These are phyloP conservation scores for Trichopria drosophilae DNA, from an alignment of 2,888 invertebrate species.

Conservation along the genomic window DNA sequence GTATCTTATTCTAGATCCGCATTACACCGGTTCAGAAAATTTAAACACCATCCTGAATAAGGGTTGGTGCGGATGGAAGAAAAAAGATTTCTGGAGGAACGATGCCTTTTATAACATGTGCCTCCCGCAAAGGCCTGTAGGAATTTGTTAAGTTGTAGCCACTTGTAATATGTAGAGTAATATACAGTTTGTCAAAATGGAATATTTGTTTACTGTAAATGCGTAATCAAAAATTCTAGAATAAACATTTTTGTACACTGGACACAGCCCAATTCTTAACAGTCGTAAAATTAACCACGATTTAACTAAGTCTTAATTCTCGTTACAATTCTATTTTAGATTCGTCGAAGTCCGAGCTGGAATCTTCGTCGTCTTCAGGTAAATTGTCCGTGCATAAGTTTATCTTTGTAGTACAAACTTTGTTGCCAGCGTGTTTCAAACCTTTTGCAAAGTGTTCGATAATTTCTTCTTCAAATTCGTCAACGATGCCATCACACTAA, in stretches of 20 bases:
- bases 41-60: constrained; percentile 72
- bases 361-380: too few species aligned
- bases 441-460: constrained; percentile 64
- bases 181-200: too few species aligned
- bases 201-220: too few species aligned
- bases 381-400: neutral
- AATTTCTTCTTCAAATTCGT: constrained; percentile 72
- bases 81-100: constrained; percentile 90
- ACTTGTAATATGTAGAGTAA: too few species aligned
- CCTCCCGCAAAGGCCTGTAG: constrained; percentile 82
- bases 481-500: constrained; percentile 74
- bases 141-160: too few species aligned
- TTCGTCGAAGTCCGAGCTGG: too few species aligned
- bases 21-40: constrained; percentile 91
- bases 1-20: constrained; percentile 97
- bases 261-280: too few species aligned
- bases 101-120: constrained; percentile 96
- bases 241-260: too few species aligned
- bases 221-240: too few species aligned
- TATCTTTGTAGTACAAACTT: constrained; percentile 59
- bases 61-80: constrained; percentile 99
- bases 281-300: too few species aligned
- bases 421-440: constrained; percentile 57
- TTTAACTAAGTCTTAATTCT: too few species aligned
- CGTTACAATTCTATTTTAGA: too few species aligned